Conservation (phyloP, 92 coral and sea anemone genomes). For the Porites cylindrica region DNA sequence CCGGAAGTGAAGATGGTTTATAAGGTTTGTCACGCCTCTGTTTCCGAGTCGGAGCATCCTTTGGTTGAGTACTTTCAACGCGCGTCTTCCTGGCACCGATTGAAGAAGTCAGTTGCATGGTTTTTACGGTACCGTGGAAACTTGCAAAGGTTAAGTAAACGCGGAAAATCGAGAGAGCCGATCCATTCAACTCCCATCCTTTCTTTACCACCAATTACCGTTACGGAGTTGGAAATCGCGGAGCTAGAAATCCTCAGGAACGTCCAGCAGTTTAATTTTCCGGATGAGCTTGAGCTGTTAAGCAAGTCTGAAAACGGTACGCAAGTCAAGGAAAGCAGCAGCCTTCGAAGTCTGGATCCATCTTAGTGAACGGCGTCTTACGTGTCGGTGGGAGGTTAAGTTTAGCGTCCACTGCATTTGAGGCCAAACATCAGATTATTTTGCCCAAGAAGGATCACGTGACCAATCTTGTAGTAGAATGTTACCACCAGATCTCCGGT, state of each 20-base stretch:
- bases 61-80: slow-evolving; percentile 5
- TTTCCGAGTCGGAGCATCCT: neutral
- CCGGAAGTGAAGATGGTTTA: slow-evolving; percentile 35
- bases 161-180: neutral
- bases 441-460: slow-evolving; percentile 51
- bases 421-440: slow-evolving; percentile 43
- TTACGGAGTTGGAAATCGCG: slow-evolving; percentile 31
- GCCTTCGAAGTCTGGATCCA: slow-evolving; percentile 36
- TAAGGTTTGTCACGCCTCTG: slow-evolving; percentile 6
- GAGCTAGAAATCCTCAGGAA: slow-evolving; percentile 24
- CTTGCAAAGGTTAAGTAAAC: neutral
- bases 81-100: slow-evolving; percentile 18
- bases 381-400: slow-evolving; percentile 56
- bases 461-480: slow-evolving; percentile 17
- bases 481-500: slow-evolving; percentile 45
- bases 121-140: slow-evolving; percentile 16
- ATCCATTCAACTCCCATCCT: neutral
- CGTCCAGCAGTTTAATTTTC: slow-evolving; percentile 35
- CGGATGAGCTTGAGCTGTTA: slow-evolving; percentile 20
- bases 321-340: slow-evolving; percentile 30
- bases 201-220: neutral
- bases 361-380: slow-evolving; percentile 20
- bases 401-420: slow-evolving; percentile 18
- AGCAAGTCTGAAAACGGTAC: neutral
- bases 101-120: slow-evolving; percentile 46